Conservation (phyloP, 2,888 invertebrate species). For the Ochropleura plecta region DNA sequence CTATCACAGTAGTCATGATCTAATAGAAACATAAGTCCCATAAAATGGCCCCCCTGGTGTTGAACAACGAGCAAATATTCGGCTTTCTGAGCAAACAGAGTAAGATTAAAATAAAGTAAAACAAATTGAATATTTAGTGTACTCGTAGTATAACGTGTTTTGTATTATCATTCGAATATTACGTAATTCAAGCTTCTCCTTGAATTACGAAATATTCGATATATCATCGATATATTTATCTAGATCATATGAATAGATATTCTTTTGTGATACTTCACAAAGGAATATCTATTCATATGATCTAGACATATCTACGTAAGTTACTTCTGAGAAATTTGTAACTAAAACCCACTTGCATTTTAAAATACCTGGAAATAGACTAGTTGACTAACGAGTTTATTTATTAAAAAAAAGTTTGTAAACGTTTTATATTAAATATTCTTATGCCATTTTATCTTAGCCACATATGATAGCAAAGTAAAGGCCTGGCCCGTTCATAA, state of each 20-base stretch:
- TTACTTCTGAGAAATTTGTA: not conserved
- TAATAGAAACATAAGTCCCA: constrained; percentile 39
- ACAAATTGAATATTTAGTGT: not conserved
- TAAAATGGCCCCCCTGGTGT: constrained; percentile 8
- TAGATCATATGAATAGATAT: no score
- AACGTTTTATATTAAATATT: not conserved
- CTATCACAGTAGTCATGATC: constrained; percentile 17
- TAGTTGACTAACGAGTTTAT: not conserved
- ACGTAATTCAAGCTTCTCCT: not conserved
- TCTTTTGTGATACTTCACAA: no score
- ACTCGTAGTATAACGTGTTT: not conserved
- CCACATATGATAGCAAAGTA: constrained; percentile 6
- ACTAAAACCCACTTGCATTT: not conserved
- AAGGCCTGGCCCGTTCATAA: constrained; percentile 31
- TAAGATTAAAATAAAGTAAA: constrained; percentile 1
- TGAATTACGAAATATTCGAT: no score
- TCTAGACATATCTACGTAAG: not conserved
- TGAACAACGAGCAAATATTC: constrained; percentile 13
- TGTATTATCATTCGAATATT: not conserved
- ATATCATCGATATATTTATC: no score
- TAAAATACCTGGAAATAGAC: not conserved
- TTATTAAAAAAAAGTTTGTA: not conserved
- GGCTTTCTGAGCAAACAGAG: not conserved
- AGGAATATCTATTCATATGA: no score
- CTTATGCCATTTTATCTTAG: constrained; percentile 15